Base-by-base conservation (phyloP, 2,113 vertebrate species). In the Climacteris rufus region DNA sequence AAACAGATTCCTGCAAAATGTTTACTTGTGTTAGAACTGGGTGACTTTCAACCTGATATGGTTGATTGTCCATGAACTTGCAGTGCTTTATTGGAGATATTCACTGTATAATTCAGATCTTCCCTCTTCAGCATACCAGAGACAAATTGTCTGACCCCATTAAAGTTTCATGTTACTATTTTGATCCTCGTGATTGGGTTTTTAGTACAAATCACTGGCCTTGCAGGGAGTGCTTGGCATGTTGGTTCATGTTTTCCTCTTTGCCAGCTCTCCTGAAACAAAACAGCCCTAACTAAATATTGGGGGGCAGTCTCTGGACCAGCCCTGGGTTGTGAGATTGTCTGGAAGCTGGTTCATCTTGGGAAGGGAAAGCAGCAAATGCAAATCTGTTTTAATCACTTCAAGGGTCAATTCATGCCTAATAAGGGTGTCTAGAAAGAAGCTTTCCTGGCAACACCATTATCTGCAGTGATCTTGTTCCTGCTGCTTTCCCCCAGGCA, bases 161-260 rank as follows among this genome's bases (percentile, higher is more conserved):
- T 96, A 37, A 91, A 70, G 82, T 96, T 97, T 95, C 89, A 52
- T 77, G 86, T 95, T 97, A 77, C 94, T 91, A n/a, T 96, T 97
- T 93, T 83, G 72, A 87, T 90, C 69, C 45, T 89, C 0, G 3
- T 75, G 69, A 60, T 88, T 93, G 12, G 21, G 14, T 69, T 97
- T 98, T 96, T 61, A 81, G 83, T 85, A 91, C 42, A 81, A 95
- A 94, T 94, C 76, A 39, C 27, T 1, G 7, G 84, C 89, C 80
- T 96, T 23, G 56, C 54, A 59, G 57, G 30, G 79, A 95, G 69
- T 7, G 12, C 85, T 94, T 9, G 42, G 83, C 87, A 0, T 94
- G 94, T 97, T 94, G 72, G 65, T 98, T 98, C 96, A 77, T 87
- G 97, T 94, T 97, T 97, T 94, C 79, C 42, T 56, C 92, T 90